Percentiles rank a stretch among this genome's conserved stretches.
Evolutionary conservation across 2,888 invertebrate genomes (phyloP).

Genomic region (Trisateles emortualis): DNA sequence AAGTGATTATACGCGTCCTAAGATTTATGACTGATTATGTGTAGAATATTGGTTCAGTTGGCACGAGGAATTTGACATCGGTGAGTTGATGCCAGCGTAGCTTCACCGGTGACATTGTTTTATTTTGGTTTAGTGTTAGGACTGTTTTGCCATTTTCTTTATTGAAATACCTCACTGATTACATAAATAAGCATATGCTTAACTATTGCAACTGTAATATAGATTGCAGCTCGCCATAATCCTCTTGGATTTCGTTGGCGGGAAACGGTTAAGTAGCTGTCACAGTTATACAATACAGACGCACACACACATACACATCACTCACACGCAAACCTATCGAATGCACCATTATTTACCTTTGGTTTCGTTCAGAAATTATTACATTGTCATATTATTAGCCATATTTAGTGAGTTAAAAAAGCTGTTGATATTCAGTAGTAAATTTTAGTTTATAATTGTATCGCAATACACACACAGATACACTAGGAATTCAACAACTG

Average conservation of each 20-base stretch:
- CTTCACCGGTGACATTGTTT: constrained; percentile 6
- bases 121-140: neutral
- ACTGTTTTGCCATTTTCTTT: neutral
- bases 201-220: neutral
- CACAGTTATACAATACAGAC: constrained; percentile 6
- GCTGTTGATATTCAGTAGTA: too few relatives aligned
- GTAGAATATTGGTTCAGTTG: constrained; percentile 9
- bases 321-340: too few relatives aligned
- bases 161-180: neutral
- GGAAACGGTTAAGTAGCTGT: constrained; percentile 28
- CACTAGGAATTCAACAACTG: too few relatives aligned
- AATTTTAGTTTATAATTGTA: too few relatives aligned
- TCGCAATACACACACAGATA: too few relatives aligned
- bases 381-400: too few relatives aligned
- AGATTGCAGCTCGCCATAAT: neutral
- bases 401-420: too few relatives aligned
- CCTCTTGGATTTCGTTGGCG: constrained; percentile 24
- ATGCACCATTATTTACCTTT: too few relatives aligned
- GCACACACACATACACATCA: too few relatives aligned
- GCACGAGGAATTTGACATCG: constrained; percentile 50
- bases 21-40: constrained; percentile 32
- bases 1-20: constrained; percentile 1
- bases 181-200: neutral
- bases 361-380: too few relatives aligned
- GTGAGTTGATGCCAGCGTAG: constrained; percentile 39